Evolutionary conservation across 2,113 vertebrate genomes (phyloP).

Genomic region (Tyto alba): DNA sequence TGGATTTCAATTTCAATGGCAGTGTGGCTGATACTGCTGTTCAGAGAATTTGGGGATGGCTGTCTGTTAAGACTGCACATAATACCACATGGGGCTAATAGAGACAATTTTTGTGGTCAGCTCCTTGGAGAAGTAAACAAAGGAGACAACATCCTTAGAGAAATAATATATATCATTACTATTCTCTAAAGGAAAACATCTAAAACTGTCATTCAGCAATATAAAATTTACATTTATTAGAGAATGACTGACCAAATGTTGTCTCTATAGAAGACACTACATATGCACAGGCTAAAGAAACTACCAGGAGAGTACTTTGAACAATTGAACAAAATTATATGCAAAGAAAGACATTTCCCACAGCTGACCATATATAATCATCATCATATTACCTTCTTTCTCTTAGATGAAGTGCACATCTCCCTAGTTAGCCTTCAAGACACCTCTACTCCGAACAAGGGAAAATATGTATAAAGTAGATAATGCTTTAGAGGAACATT

Average conservation of each 20-base stretch:
- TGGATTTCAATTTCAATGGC: not conserved
- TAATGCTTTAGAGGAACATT: not conserved
- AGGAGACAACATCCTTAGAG: not conserved
- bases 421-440: not conserved
- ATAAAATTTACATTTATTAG: not conserved
- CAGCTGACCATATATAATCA: not conserved
- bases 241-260: not conserved
- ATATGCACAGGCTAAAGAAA: not conserved
- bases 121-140: not conserved
- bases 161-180: not conserved
- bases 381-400: not conserved
- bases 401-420: not conserved
- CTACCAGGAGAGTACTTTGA: not conserved
- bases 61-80: not conserved
- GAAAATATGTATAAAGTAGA: not conserved
- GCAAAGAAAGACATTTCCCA: not conserved
- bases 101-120: not conserved
- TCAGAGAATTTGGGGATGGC: not conserved
- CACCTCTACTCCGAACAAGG: not conserved
- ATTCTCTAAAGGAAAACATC: not conserved
- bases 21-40: not conserved
- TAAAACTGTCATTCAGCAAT: not conserved
- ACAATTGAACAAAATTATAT: not conserved
- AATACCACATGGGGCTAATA: not conserved
- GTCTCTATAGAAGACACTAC: not conserved